Percentiles rank a stretch among this genome's conserved stretches.
These are phyloP conservation scores for Chamaetylas fuelleborni DNA, from an alignment of 2,113 vertebrate species.

Conservation along the genomic window DNA sequence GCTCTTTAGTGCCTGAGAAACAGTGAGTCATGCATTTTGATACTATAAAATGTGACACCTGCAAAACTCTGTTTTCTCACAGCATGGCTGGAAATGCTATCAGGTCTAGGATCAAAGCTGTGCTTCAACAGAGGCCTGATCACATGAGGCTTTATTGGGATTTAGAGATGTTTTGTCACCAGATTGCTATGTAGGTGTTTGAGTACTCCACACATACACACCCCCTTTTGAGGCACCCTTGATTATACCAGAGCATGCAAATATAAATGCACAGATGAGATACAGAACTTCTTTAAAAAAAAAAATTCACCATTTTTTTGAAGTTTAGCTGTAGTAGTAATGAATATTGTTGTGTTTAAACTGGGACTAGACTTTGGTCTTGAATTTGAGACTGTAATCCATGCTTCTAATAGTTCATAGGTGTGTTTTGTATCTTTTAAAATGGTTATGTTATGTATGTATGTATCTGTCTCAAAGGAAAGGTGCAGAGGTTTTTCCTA, in stretches of 20 bases:
- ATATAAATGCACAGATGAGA: background rate
- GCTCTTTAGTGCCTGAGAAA: background rate
- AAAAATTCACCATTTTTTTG: background rate
- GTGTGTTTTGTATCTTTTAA: background rate
- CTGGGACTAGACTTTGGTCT: background rate
- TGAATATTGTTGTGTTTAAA: background rate
- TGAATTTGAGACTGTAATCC: background rate
- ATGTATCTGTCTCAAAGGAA: background rate
- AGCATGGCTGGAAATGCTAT: background rate
- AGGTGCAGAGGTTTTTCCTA: background rate
- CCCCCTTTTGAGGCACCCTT: background rate
- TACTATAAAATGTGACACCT: conserved; percentile 8
- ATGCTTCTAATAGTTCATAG: background rate
- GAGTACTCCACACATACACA: background rate
- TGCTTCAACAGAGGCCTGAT: background rate
- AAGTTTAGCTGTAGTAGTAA: background rate
- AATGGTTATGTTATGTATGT: background rate
- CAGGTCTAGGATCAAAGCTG: background rate
- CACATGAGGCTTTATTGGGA: background rate
- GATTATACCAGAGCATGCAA: background rate
- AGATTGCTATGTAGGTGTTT: background rate
- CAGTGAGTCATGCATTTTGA: background rate
- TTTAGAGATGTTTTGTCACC: conserved; percentile 9
- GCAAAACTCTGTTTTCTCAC: background rate
- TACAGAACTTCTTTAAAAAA: background rate